A percentile compares a stretch with the other conserved stretches of the same genome.
These are phyloP conservation scores for Stenodema calcarata DNA, from an alignment of 2,888 invertebrate species.

Conservation along the genomic window DNA sequence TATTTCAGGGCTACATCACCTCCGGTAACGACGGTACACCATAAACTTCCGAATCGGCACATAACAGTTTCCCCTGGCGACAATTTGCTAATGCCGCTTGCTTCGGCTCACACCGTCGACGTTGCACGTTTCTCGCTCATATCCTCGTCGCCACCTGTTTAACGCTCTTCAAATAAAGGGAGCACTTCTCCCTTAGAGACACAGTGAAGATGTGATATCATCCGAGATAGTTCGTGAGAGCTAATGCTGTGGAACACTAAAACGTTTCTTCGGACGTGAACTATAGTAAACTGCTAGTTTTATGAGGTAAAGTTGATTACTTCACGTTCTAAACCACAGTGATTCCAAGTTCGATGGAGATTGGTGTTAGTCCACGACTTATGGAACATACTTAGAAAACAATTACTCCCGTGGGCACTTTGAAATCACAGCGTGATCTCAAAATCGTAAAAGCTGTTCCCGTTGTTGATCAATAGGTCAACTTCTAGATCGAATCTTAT, in stretches of 20 bases:
- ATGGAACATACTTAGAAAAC: no score
- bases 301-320: neutral
- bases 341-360: no score
- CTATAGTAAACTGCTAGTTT: neutral
- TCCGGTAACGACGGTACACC: neutral
- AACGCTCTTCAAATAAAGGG: neutral
- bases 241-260: neutral
- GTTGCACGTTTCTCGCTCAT: neutral
- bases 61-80: neutral
- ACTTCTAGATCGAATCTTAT: no score
- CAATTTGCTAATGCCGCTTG: neutral
- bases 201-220: neutral
- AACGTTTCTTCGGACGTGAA: neutral
- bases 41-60: neutral
- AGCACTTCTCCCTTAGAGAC: neutral
- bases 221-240: neutral
- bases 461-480: no score
- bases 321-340: neutral
- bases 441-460: no score
- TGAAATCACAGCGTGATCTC: no score
- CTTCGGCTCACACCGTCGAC: neutral
- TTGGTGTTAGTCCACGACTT: no score
- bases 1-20: neutral
- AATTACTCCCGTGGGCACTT: no score
- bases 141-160: neutral